These are phyloP conservation scores for Alviniconcha marisindica DNA, from an alignment of 1,140 invertebrate genomes.

Conservation along the genomic window DNA sequence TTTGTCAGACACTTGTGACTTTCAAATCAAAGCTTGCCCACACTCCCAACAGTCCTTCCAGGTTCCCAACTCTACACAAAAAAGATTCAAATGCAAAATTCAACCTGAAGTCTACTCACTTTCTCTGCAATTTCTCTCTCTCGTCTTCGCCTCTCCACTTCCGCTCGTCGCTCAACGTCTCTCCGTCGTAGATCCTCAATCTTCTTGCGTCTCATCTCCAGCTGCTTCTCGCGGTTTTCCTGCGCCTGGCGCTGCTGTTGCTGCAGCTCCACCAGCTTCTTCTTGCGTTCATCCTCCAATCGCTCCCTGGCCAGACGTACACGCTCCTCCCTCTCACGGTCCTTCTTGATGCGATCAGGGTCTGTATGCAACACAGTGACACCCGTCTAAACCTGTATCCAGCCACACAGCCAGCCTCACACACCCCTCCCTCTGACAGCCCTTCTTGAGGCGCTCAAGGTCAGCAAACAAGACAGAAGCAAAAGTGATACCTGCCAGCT, in stretches of 20 bases:
- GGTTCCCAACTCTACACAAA: background rate
- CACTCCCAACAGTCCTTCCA: too few species aligned
- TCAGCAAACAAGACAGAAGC: too few species aligned
- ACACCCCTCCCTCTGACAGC: background rate
- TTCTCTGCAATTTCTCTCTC: constrained; percentile 62
- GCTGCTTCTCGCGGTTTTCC: constrained; percentile 69
- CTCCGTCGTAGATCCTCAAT: constrained; percentile 70
- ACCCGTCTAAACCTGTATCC: background rate
- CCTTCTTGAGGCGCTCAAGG: too few species aligned
- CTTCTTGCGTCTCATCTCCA: constrained; percentile 66
- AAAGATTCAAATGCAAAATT: background rate
- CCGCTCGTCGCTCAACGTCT: constrained; percentile 65
- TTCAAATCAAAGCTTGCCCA: too few species aligned
- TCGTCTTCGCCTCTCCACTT: constrained; percentile 67
- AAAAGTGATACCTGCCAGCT: too few species aligned
- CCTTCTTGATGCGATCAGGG: constrained; percentile 62
- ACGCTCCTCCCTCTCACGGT: constrained; percentile 68
- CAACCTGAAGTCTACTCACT: constrained; percentile 46
- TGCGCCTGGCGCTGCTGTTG: constrained; percentile 69
- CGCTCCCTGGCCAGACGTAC: constrained; percentile 63
- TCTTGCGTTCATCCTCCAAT: constrained; percentile 65
- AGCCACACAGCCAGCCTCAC: background rate
- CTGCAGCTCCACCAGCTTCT: constrained; percentile 69
- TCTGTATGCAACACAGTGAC: constrained; percentile 47
- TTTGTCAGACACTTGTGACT: too few species aligned